These are phyloP conservation scores for Dicrostonyx torquatus DNA, from an alignment of 2,797 vertebrate genomes.

Conservation along the genomic window DNA sequence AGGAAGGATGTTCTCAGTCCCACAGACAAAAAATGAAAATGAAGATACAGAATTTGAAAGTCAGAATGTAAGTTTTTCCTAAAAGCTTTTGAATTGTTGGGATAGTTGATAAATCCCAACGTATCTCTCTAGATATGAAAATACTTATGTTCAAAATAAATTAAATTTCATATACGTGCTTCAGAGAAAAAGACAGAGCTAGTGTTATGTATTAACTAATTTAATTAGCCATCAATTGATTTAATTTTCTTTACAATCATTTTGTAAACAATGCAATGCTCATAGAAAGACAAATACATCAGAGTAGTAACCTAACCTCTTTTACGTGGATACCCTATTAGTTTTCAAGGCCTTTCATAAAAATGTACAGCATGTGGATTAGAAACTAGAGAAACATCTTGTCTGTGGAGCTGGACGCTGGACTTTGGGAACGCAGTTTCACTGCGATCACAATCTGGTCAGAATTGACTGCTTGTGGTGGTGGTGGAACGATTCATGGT, in stretches of 20 bases:
- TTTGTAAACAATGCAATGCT: not conserved
- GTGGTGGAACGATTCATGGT: not conserved
- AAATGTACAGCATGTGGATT: not conserved
- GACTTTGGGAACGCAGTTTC: not conserved
- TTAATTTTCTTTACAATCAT: not conserved
- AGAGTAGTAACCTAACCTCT: not conserved
- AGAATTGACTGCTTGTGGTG: not conserved
- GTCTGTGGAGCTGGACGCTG: not conserved
- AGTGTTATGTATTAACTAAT: not conserved
- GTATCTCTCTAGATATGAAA: not conserved
- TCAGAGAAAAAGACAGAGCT: not conserved
- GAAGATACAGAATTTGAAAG: not conserved
- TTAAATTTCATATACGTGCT: not conserved
- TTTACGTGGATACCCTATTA: not conserved
- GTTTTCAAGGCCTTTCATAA: not conserved
- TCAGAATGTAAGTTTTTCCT: not conserved
- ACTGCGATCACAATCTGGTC: not conserved
- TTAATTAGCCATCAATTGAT: not conserved
- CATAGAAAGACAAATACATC: not conserved
- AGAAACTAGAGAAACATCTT: not conserved
- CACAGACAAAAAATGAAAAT: not conserved
- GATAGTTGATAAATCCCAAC: not conserved
- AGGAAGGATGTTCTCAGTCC: not conserved
- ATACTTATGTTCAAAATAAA: not conserved
- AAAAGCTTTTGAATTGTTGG: not conserved